Evolutionary conservation across 2,888 invertebrate genomes (phyloP).

Genomic region (Nysson spinosus): DNA sequence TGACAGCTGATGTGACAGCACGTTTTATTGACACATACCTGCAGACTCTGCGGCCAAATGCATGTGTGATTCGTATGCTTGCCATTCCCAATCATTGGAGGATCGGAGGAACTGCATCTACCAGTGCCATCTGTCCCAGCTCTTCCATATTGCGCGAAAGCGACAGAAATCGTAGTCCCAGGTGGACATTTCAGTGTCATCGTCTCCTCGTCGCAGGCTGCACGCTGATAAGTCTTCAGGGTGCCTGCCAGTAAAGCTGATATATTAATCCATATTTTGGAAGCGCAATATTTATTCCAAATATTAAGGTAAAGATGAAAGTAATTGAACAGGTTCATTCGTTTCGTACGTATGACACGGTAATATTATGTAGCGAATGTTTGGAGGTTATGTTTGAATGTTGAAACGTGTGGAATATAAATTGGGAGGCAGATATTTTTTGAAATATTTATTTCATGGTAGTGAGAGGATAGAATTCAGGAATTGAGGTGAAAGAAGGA

Average conservation of each 20-base stretch:
- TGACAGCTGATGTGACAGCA: background rate
- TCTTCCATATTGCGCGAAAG: conserved; percentile 93
- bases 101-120: conserved; percentile 78
- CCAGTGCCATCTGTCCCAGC: conserved; percentile 79
- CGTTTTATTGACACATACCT: conserved; percentile 81
- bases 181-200: conserved; percentile 93
- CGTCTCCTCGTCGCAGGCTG: conserved; percentile 94
- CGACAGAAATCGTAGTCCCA: conserved; percentile 94
- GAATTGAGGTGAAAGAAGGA: background rate
- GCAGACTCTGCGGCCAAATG: conserved; percentile 86
- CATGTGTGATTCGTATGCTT: conserved; percentile 82
- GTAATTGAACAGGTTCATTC: too few relatives aligned
- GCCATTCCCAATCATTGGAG: conserved; percentile 62
- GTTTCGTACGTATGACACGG: too few relatives aligned
- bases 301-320: too few relatives aligned
- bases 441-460: too few relatives aligned
- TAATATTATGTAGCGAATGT: too few relatives aligned
- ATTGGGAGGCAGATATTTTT: too few relatives aligned
- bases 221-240: conserved; percentile 92
- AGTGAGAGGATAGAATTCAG: background rate
- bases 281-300: too few relatives aligned
- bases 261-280: too few relatives aligned
- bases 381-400: too few relatives aligned
- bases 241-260: conserved; percentile 94
- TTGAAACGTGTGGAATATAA: too few relatives aligned